Evolutionary conservation across 2,797 vertebrate species (phyloP).

Genomic region (Lithobates pipiens): DNA sequence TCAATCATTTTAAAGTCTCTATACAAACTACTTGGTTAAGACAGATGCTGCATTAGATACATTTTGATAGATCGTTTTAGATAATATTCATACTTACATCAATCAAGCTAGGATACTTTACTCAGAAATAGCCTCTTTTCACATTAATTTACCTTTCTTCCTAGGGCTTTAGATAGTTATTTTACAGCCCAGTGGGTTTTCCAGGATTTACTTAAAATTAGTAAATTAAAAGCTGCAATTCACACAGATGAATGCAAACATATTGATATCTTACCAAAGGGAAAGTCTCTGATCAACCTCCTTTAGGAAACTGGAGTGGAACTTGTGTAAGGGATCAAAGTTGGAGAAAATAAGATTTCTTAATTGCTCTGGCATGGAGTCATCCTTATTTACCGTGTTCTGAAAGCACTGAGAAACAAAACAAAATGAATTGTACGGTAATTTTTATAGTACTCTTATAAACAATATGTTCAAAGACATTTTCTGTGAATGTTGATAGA

Average conservation of each 20-base stretch:
- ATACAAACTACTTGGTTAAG: too few species aligned
- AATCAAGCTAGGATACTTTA: not conserved
- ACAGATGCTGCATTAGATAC: too few species aligned
- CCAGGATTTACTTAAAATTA: not conserved
- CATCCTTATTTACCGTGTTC: conserved; percentile 84
- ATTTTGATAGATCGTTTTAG: too few species aligned
- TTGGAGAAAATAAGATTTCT: conserved; percentile 86
- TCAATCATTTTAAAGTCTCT: too few species aligned
- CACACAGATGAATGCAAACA: not conserved
- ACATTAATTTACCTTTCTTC: not conserved
- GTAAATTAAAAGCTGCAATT: not conserved
- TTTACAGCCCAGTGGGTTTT: not conserved
- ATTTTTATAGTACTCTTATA: not conserved
- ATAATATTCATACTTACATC: too few species aligned
- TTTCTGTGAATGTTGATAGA: too few species aligned
- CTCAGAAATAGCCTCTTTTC: not conserved
- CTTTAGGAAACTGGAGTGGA: conserved; percentile 93
- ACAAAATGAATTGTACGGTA: conserved; percentile 22
- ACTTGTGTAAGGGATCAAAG: conserved; percentile 94
- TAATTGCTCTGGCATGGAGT: conserved; percentile 86
- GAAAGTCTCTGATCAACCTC: conserved; percentile 95
- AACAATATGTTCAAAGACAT: not conserved
- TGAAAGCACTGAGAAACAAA: conserved; percentile 86
- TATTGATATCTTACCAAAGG: conserved; percentile 86
- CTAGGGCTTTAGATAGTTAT: not conserved